A percentile compares a stretch with the other conserved stretches of the same genome.
These are phyloP conservation scores for Petromus typicus DNA, from an alignment of 2,113 vertebrate genomes.

Conservation along the genomic window DNA sequence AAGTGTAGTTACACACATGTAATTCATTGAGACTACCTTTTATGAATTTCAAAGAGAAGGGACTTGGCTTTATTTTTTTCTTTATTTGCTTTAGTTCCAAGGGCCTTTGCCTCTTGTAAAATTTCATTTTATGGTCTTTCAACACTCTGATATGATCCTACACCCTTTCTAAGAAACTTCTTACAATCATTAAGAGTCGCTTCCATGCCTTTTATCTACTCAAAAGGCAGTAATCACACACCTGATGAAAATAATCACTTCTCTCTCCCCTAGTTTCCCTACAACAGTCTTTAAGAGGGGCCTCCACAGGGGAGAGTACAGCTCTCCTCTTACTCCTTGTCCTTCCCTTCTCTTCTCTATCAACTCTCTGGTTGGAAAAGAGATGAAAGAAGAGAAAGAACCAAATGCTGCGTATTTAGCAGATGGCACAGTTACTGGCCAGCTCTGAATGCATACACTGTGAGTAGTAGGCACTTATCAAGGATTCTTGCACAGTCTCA, in stretches of 20 bases:
- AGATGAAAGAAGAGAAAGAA: background rate
- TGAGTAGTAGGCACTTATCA: background rate
- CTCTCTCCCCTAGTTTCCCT: fast-evolving
- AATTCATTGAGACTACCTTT: background rate
- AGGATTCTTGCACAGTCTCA: background rate
- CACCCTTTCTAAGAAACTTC: background rate
- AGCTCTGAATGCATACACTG: fast-evolving
- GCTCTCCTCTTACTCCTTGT: background rate
- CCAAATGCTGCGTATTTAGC: background rate
- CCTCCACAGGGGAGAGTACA: fast-evolving
- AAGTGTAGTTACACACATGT: background rate
- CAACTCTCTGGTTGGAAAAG: background rate
- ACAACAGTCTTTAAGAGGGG: background rate
- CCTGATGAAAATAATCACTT: background rate
- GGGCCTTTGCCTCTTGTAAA: background rate
- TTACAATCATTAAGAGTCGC: background rate
- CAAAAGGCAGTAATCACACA: background rate
- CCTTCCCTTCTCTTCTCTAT: too few relatives aligned
- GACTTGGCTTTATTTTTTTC: background rate
- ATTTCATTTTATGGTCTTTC: background rate
- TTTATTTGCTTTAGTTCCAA: background rate
- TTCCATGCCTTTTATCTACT: background rate
- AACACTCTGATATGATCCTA: background rate
- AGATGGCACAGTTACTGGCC: too few relatives aligned
- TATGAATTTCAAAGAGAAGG: background rate